Conservation (phyloP, 2,797 vertebrate genomes). For the Erpetoichthys calabaricus region DNA sequence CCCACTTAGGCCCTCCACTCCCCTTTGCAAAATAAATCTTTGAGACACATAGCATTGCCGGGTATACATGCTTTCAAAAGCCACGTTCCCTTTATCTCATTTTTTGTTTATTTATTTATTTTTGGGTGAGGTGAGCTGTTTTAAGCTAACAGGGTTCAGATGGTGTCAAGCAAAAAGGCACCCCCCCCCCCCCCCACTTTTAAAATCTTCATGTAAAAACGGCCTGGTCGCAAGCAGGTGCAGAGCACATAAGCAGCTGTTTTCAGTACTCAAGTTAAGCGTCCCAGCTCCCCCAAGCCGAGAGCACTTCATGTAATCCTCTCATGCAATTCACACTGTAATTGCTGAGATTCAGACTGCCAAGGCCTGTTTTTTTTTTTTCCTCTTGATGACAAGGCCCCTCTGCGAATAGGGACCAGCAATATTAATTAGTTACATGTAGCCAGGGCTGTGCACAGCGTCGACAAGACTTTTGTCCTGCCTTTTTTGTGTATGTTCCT, state of each 20-base stretch:
- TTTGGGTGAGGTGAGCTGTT: conserved; percentile 18
- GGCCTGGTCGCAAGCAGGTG: conserved; percentile 67
- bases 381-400: conserved; percentile 46
- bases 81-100: conserved; percentile 4
- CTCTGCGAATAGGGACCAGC: conserved; percentile 41
- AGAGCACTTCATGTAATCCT: conserved; percentile 74
- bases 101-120: conserved; percentile 20
- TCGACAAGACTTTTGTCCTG: conserved; percentile 31
- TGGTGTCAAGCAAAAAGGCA: conserved; percentile 17
- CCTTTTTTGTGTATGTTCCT: conserved; percentile 5
- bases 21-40: conserved; percentile 10
- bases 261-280: conserved; percentile 55
- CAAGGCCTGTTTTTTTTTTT: conserved; percentile 48
- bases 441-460: conserved; percentile 34
- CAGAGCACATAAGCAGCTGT: conserved; percentile 66
- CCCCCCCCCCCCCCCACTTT: conserved; percentile 25
- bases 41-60: not conserved
- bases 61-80: conserved; percentile 20
- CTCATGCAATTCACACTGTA: conserved; percentile 72
- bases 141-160: too few species aligned
- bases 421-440: conserved; percentile 52
- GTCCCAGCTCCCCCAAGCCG: conserved; percentile 46
- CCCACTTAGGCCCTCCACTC: conserved; percentile 16
- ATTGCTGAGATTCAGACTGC: conserved; percentile 60
- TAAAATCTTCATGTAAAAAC: conserved; percentile 51